phyloP scores from a whole-genome alignment of 2,113 vertebrate genomes.

The Lipophrys pholis region DNA sequence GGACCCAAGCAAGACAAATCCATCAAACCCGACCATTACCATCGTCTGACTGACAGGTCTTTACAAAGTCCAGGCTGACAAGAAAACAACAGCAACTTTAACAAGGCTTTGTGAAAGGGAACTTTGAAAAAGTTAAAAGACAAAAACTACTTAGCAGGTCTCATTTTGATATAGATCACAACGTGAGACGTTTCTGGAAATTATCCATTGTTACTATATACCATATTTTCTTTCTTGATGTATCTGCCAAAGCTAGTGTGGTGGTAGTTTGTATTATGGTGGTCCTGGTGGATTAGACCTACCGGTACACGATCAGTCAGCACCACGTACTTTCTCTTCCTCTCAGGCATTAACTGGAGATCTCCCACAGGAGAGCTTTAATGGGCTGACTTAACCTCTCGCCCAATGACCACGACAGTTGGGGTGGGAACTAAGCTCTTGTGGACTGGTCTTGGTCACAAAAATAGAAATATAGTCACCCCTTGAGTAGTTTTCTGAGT shows the following conservation, averaged over 20 bases:
- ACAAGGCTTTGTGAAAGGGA: background rate
- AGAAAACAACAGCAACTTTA: background rate
- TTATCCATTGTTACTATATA: background rate
- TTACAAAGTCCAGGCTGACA: background rate
- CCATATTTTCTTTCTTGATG: background rate
- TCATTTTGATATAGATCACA: background rate
- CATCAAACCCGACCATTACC: too few species aligned
- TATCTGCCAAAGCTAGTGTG: background rate
- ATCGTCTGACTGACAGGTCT: too few species aligned
- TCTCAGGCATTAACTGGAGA: conserved; percentile 43
- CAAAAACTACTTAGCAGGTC: background rate
- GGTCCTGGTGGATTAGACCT: conserved; percentile 41
- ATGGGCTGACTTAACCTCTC: conserved; percentile 56
- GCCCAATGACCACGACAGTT: conserved; percentile 33
- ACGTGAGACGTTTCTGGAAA: background rate
- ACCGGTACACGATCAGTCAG: conserved; percentile 11
- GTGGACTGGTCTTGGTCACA: conserved; percentile 19
- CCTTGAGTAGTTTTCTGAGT: conserved; percentile 24
- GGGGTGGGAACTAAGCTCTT: conserved; percentile 11
- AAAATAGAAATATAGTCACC: conserved; percentile 41
- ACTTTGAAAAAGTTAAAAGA: background rate
- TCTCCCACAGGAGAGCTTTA: conserved; percentile 61
- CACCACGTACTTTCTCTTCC: conserved; percentile 46
- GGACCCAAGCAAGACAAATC: background rate
- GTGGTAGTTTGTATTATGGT: conserved; percentile 12